Percentiles rank a stretch among this genome's conserved stretches.
These are phyloP conservation scores for Cyphomyrus discorhynchus DNA, from an alignment of 2,113 vertebrate genomes.

Conservation along the genomic window DNA sequence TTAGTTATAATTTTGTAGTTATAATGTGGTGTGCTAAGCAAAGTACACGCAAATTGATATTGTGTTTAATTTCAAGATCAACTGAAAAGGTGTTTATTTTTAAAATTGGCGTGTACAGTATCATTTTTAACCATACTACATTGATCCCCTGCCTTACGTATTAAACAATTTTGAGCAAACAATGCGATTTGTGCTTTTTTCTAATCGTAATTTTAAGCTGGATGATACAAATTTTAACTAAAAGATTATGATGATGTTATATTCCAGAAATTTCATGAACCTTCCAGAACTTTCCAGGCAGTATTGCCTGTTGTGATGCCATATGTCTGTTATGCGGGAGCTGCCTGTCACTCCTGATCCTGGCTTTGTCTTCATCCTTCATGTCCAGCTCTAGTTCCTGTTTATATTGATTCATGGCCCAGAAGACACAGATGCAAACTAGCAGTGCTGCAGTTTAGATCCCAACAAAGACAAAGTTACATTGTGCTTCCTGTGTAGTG, in stretches of 20 bases:
- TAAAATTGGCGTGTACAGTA: slow-evolving; percentile 52
- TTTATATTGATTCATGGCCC: not conserved
- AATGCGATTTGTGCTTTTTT: not conserved
- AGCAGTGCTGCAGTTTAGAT: not conserved
- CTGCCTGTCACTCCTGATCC: not conserved
- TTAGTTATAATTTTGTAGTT: slow-evolving; percentile 19
- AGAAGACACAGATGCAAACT: not conserved
- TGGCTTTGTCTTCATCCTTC: not conserved
- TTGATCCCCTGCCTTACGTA: slow-evolving; percentile 53
- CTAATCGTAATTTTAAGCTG: not conserved
- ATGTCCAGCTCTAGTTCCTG: not conserved
- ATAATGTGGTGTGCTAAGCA: slow-evolving; percentile 16
- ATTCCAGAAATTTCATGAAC: not conserved
- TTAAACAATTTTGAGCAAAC: slow-evolving; percentile 54
- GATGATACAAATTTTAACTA: not conserved
- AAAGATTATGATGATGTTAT: not conserved
- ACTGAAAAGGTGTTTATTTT: slow-evolving; percentile 48
- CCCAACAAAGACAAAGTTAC: not conserved
- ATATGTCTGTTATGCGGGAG: not conserved
- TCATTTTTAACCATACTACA: slow-evolving; percentile 61
- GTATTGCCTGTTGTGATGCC: not conserved
- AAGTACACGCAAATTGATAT: slow-evolving; percentile 19
- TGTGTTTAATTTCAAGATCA: slow-evolving; percentile 51
- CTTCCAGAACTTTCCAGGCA: not conserved
- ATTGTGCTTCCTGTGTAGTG: not conserved